Conservation (phyloP, 2,888 invertebrate genomes). For the Erebia aethiops region DNA sequence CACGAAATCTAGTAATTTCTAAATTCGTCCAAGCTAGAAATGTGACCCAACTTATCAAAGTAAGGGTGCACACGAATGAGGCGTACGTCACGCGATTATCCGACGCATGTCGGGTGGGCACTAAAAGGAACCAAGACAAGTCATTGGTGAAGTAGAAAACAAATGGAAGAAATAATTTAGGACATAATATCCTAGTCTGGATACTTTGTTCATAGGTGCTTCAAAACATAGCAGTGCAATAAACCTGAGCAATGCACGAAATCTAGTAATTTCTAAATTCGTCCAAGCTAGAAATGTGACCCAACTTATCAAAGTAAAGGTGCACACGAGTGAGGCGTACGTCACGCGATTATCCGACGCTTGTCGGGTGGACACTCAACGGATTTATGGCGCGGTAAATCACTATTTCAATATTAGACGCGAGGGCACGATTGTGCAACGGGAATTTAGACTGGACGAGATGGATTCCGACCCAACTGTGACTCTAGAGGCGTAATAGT, state of each 20-base stretch:
- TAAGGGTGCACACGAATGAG: slow-evolving; percentile 42
- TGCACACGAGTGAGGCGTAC: slow-evolving; percentile 45
- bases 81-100: slow-evolving; percentile 69
- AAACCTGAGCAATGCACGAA: slow-evolving; percentile 11
- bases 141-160: too few species aligned
- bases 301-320: slow-evolving; percentile 40
- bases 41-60: slow-evolving; percentile 38
- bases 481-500: not conserved
- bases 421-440: slow-evolving; percentile 43
- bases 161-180: too few species aligned
- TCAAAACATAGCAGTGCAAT: not conserved
- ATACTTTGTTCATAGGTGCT: not conserved
- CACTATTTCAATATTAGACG: slow-evolving; percentile 70
- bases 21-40: slow-evolving; percentile 34
- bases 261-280: slow-evolving; percentile 26
- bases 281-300: slow-evolving; percentile 36
- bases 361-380: slow-evolving; percentile 67
- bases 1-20: slow-evolving; percentile 22
- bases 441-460: slow-evolving; percentile 23
- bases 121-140: slow-evolving; percentile 52
- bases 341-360: slow-evolving; percentile 73
- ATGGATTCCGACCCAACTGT: slow-evolving; percentile 1
- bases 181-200: not conserved
- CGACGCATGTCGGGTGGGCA: slow-evolving; percentile 68
- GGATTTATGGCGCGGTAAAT: slow-evolving; percentile 71